Base-by-base conservation (phyloP, 2,888 invertebrate species). In the Bedellia somnulentella region DNA sequence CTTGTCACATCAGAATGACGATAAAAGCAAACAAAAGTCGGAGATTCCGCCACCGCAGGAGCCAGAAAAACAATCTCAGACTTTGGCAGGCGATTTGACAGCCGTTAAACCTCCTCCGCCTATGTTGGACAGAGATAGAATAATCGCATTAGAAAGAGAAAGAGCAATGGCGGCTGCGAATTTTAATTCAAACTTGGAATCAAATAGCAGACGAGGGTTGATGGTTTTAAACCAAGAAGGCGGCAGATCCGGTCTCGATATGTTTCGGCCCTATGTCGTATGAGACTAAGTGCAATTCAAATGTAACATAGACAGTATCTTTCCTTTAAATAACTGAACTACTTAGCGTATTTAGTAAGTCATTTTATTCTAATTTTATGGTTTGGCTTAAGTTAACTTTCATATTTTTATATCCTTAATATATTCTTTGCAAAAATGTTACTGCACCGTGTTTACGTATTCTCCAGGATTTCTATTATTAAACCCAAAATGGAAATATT, bases 251-350 rank as follows among this genome's bases (percentile, higher is more conserved):
- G 49, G 47, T 3, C 53, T 66, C 38, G 75, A 76, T 36, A 76
- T 76, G 77, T 78, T 78, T 43, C 70, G 77, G 56, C 77, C 77
- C 14, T 78, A 78, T 37, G 77, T 78, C 21, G 75, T 73, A 75
- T 75, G 75, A 75, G 49, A 73, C 28, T 68, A 55, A 51, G 40
- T 40, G n/a, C n/a, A n/a, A n/a, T n/a, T n/a, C n/a, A n/a, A n/a
- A n/a, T n/a, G n/a, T n/a, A n/a, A n/a, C n/a, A n/a, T n/a, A n/a
- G n/a, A n/a, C n/a, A n/a, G n/a, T n/a, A n/a, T n/a, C n/a, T n/a
- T n/a, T n/a, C n/a, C n/a, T n/a, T n/a, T n/a, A n/a, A n/a, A n/a
- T n/a, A n/a, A n/a, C n/a, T n/a, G n/a, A n/a, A n/a, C n/a, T n/a
- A n/a, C n/a, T n/a, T n/a, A n/a, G n/a, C n/a, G n/a, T n/a, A n/a